phyloP scores from a whole-genome alignment of 2,888 invertebrate genomes.

The Sarcophaga rosellei region DNA sequence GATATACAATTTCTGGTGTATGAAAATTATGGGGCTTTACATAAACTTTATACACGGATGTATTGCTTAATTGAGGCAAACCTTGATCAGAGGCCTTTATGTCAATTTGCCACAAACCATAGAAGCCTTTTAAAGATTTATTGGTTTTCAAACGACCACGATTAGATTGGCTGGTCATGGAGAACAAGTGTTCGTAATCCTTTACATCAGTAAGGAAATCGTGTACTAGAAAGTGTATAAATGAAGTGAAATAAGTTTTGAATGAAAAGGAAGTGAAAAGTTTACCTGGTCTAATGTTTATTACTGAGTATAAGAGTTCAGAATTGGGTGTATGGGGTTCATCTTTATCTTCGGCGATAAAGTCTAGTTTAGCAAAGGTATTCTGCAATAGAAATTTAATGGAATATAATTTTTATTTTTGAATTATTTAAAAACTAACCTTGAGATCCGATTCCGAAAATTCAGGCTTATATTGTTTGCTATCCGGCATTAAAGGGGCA shows the following conservation, averaged over 20 bases:
- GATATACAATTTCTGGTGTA: slow-evolving; percentile 83
- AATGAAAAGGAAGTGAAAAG: not conserved
- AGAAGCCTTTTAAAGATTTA: slow-evolving; percentile 82
- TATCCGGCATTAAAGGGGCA: slow-evolving; percentile 82
- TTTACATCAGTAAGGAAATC: slow-evolving; percentile 69
- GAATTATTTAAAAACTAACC: slow-evolving; percentile 31
- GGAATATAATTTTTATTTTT: not conserved
- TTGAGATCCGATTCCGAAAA: slow-evolving; percentile 73
- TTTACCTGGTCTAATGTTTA: slow-evolving; percentile 75
- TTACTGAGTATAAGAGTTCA: slow-evolving; percentile 82
- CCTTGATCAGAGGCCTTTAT: slow-evolving; percentile 85
- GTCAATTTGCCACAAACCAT: slow-evolving; percentile 83
- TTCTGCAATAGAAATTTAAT: slow-evolving; percentile 46
- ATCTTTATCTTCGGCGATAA: slow-evolving; percentile 83
- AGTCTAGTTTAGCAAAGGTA: slow-evolving; percentile 66
- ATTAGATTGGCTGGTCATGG: slow-evolving; percentile 77
- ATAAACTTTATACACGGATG: slow-evolving; percentile 81
- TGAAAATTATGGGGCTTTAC: slow-evolving; percentile 84
- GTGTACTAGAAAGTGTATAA: slow-evolving; percentile 62
- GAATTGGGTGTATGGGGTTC: slow-evolving; percentile 83
- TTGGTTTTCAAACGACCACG: slow-evolving; percentile 81
- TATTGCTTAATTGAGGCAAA: slow-evolving; percentile 76
- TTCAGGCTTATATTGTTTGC: slow-evolving; percentile 68
- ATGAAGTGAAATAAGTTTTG: not conserved
- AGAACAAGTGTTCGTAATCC: slow-evolving; percentile 75